A percentile compares a stretch with the other conserved stretches of the same genome.
Conservation (phyloP, 2,797 vertebrate genomes). For the Trachurus trachurus region DNA sequence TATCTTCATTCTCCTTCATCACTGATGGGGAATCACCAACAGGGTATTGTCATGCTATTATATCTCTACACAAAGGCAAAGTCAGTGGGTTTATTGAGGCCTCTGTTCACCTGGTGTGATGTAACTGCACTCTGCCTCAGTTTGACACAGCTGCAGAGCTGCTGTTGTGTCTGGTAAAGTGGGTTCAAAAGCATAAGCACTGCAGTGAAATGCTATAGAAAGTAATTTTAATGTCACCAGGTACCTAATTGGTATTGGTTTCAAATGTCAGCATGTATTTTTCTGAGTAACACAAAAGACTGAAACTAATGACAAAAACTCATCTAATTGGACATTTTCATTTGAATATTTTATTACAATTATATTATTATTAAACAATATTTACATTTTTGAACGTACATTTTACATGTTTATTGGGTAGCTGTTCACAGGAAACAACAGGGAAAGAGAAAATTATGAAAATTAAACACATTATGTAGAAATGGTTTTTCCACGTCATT, state of each 20-base stretch:
- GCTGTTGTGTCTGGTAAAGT: neutral
- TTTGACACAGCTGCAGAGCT: slow-evolving; percentile 3
- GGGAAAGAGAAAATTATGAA: neutral
- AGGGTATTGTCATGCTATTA: neutral
- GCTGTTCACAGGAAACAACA: too few species aligned
- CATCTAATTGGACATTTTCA: neutral
- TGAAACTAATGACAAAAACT: too few species aligned
- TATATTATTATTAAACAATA: neutral
- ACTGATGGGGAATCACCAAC: neutral
- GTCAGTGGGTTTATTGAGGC: neutral
- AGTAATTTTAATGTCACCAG: neutral
- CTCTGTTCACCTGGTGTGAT: neutral
- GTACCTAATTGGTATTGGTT: neutral
- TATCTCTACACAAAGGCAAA: neutral
- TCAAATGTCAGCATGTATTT: neutral
- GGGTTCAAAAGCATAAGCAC: neutral
- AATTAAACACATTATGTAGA: neutral
- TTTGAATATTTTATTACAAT: neutral
- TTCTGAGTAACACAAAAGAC: neutral
- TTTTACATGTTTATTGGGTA: too few species aligned
- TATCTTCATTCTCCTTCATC: neutral
- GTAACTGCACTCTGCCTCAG: neutral
- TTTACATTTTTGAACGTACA: too few species aligned
- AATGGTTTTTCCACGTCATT: too few species aligned
- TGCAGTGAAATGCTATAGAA: neutral